Percentiles rank a stretch among this genome's conserved stretches.
phyloP scores from a whole-genome alignment of 2,888 invertebrate genomes.

The Megamerina dolium region DNA sequence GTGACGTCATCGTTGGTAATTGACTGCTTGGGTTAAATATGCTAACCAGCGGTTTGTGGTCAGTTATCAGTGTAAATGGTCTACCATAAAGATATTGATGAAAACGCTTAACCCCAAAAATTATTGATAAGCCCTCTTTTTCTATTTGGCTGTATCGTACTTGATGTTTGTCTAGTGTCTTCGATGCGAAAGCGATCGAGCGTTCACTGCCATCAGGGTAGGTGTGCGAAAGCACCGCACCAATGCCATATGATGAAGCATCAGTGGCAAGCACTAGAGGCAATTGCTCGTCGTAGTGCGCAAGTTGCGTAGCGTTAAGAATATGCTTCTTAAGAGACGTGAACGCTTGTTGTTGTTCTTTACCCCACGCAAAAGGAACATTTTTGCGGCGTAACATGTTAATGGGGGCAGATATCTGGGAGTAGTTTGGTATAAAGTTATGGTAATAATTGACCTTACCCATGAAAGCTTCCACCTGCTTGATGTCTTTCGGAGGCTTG shows the following conservation, averaged over 20 bases:
- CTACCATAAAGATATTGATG: constrained; percentile 19
- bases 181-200: too few relatives aligned
- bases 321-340: constrained; percentile 8
- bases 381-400: constrained; percentile 15
- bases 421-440: constrained; percentile 10
- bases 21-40: too few relatives aligned
- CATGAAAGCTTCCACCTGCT: constrained; percentile 13
- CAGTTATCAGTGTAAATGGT: too few relatives aligned
- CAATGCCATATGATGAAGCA: too few relatives aligned
- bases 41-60: too few relatives aligned
- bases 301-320: constrained; percentile 2
- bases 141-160: constrained; percentile 12
- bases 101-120: too few relatives aligned
- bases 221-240: too few relatives aligned
- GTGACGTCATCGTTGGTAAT: too few relatives aligned
- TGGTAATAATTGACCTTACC: constrained; percentile 12
- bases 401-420: constrained; percentile 4
- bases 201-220: too few relatives aligned
- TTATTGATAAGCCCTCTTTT: too few relatives aligned
- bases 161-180: constrained; percentile 14
- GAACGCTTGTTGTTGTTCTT: constrained; percentile 8
- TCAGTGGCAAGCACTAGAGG: constrained; percentile 6
- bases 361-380: constrained; percentile 10
- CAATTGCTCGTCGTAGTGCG: constrained; percentile 6
- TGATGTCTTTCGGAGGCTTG: constrained; percentile 15